phyloP scores from a whole-genome alignment of 2,888 invertebrate species.

The Drosophila anomalata region DNA sequence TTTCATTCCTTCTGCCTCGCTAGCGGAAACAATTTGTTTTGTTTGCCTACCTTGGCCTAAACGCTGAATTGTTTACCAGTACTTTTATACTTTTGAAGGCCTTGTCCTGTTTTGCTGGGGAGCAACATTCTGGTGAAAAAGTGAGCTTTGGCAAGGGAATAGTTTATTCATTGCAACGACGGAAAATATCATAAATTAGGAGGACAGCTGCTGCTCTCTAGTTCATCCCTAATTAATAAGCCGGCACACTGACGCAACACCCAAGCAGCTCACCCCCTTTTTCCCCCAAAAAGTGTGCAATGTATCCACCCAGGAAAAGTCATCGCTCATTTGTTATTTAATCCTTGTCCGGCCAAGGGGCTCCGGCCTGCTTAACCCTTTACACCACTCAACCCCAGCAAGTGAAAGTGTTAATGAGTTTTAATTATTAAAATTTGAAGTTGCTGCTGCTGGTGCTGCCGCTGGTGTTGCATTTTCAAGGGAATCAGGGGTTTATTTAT shows the following conservation, averaged over 20 bases:
- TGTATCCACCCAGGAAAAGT: constrained; percentile 47
- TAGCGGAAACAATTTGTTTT: constrained; percentile 56
- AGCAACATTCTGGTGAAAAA: neutral
- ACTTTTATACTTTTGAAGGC: constrained; percentile 8
- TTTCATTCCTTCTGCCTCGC: constrained; percentile 31
- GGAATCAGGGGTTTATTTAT: constrained; percentile 23
- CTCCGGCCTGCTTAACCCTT: neutral
- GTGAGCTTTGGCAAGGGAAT: constrained; percentile 2
- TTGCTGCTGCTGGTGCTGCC: constrained; percentile 26
- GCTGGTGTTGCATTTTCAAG: constrained; percentile 34
- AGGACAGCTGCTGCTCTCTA: constrained; percentile 27
- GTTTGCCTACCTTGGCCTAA: constrained; percentile 69
- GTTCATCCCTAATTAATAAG: constrained; percentile 63
- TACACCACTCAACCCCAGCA: constrained; percentile 3
- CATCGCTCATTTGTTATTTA: constrained; percentile 79
- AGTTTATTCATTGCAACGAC: constrained; percentile 56
- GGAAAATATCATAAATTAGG: constrained; percentile 65
- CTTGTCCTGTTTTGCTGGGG: constrained; percentile 17
- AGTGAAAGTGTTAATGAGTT: constrained; percentile 73
- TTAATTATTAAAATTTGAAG: constrained; percentile 72
- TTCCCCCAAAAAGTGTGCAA: constrained; percentile 54
- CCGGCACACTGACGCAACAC: constrained; percentile 34
- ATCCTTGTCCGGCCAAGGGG: constrained; percentile 63
- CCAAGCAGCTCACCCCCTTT: constrained; percentile 5
- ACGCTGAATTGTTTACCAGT: constrained; percentile 65